A percentile compares a stretch with the other conserved stretches of the same genome.
Evolutionary conservation across 2,113 vertebrate genomes (phyloP).

Genomic region (Acrocephalus kingi): DNA sequence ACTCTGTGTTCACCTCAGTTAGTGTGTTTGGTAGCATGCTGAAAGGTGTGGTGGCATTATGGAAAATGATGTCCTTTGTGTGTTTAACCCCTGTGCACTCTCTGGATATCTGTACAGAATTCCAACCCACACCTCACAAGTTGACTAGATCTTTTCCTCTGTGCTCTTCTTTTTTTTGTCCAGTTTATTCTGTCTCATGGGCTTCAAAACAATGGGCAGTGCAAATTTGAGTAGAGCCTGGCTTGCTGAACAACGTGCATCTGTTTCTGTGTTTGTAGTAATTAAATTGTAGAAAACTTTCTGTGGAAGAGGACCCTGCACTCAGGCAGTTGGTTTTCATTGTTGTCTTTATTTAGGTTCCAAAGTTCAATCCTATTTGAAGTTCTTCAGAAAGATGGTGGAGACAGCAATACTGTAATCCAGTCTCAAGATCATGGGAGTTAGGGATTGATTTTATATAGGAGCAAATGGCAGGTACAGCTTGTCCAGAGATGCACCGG

Average conservation of each 20-base stretch:
- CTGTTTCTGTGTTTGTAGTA: not conserved
- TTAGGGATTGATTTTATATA: not conserved
- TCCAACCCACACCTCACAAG: not conserved
- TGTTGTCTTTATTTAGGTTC: not conserved
- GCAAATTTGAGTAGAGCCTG: not conserved
- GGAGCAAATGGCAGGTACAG: not conserved
- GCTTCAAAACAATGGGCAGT: not conserved
- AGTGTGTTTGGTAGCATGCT: not conserved
- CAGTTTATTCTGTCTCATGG: not conserved
- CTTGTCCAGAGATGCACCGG: not conserved
- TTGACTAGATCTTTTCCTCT: not conserved
- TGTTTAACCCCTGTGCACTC: fast-evolving
- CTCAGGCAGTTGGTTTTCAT: not conserved
- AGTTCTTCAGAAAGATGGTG: not conserved
- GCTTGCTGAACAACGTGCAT: not conserved
- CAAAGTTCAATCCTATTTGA: not conserved
- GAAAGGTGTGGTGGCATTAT: not conserved
- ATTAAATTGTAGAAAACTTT: not conserved
- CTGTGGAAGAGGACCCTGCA: not conserved
- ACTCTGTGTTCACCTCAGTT: not conserved
- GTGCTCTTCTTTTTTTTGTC: not conserved
- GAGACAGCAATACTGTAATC: not conserved
- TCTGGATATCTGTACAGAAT: not conserved
- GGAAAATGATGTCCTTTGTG: not conserved
- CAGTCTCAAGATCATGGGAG: not conserved